Evolutionary conservation across 2,888 invertebrate genomes (phyloP), one percentile per base, ranked within the genome.

Genomic region (Chalcosyrphus nemorum): DNA sequence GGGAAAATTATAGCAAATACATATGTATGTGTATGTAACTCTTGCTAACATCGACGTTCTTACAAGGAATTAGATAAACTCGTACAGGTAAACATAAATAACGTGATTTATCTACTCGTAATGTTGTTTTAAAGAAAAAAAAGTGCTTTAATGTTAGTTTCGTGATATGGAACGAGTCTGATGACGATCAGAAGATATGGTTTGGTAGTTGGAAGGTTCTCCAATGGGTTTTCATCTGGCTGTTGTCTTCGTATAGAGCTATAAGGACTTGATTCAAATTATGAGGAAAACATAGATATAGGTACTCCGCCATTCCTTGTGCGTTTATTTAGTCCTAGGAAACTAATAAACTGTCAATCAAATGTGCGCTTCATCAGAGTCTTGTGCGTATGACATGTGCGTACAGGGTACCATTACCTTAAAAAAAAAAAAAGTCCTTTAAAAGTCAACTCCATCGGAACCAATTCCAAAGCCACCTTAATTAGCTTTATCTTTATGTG

Each of bases 121-220:
- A 11, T 15, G 17, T n/a, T 15, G 11, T 43, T 1, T n/a, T n/a
- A n/a, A n/a, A n/a, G 41, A 38, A 38, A 21, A 7, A 15, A 41
- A 43, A 59, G 9, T 43, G 17, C 41, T 43, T 15, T 11, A 6
- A 38, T 72, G 72, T 54, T 72, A 72, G 61, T 72, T 61, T 61
- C 52, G 41, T 19, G 61, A 72, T 61, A 52, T 52, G 27, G 38
- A 52, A 52, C 61, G 9, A 41, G 24, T 4, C 41, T 59, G 35
- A 21, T 50, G 59, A 71, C 59, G 57, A 61, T 45, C 24, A 21
- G n/a, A n/a, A n/a, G n/a, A n/a, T n/a, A n/a, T n/a, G n/a, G 32
- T 45, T 15, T 24, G 47, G 35, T 13, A 19, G 35, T 13, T 19
- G 61, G 13, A 41, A 35, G 72, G 52, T 24, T 19, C 21, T 41